A percentile compares a stretch with the other conserved stretches of the same genome.
phyloP scores from a whole-genome alignment of 1,140 invertebrate genomes.

The Euglossa dilemma region DNA sequence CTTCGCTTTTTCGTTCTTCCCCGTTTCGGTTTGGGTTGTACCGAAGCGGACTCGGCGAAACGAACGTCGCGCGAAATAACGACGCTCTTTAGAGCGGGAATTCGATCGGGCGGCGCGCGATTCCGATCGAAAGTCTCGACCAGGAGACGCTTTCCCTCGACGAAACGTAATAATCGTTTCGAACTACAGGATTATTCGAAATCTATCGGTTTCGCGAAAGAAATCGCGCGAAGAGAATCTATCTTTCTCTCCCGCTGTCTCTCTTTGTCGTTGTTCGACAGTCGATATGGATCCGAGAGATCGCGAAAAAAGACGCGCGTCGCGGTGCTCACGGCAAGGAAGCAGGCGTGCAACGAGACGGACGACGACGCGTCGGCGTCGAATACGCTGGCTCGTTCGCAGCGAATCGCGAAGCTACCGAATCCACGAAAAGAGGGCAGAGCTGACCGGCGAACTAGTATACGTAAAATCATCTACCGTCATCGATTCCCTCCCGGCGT shows the following conservation, averaged over 20 bases:
- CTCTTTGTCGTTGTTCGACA: too few species aligned
- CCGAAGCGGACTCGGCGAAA: neutral
- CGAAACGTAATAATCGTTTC: neutral
- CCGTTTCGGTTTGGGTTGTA: neutral
- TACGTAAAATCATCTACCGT: conserved; percentile 76
- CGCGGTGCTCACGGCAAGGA: neutral
- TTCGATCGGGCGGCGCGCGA: too few species aligned
- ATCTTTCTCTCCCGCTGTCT: too few species aligned
- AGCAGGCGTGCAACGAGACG: neutral
- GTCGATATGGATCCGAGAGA: neutral
- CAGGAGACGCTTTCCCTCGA: neutral
- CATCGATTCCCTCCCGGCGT: conserved; percentile 73
- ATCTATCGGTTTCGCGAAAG: neutral
- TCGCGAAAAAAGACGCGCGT: conserved; percentile 26
- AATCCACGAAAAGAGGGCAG: conserved; percentile 70
- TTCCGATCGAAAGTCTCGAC: neutral
- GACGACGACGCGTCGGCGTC: conserved; percentile 9
- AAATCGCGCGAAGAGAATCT: neutral
- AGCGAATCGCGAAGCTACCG: conserved; percentile 60
- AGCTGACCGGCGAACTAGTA: conserved; percentile 64
- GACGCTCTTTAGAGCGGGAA: neutral
- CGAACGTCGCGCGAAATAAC: neutral
- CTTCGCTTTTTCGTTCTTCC: too few species aligned
- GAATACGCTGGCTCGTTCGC: conserved; percentile 40
- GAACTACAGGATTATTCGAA: neutral